A percentile compares a stretch with the other conserved stretches of the same genome.
phyloP scores from a whole-genome alignment of 2,888 invertebrate genomes.

The Apotomis turbidana region DNA sequence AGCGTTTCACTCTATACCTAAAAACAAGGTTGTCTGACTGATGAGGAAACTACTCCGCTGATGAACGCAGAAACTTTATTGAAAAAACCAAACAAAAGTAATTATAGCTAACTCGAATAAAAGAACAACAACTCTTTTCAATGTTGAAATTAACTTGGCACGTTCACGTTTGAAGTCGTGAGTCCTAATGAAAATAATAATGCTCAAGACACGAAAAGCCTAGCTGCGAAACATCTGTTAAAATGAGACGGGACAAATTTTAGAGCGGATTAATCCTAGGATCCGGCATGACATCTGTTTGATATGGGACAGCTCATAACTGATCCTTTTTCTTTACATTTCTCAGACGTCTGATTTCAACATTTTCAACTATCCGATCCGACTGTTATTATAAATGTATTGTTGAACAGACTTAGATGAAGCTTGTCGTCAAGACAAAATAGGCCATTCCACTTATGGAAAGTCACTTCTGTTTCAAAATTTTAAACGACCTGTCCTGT shows the following conservation, averaged over 20 bases:
- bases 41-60: neutral
- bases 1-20: neutral
- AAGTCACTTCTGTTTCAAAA: too few relatives aligned
- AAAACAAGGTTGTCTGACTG: neutral
- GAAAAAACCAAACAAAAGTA: neutral
- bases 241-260: conserved; percentile 11
- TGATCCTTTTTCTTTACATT: neutral
- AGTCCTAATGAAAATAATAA: conserved; percentile 12
- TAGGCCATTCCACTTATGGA: too few relatives aligned
- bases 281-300: conserved; percentile 14
- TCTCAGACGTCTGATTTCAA: neutral
- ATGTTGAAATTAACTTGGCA: neutral
- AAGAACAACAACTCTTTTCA: neutral
- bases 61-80: neutral
- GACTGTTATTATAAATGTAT: too few relatives aligned
- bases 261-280: conserved; percentile 23
- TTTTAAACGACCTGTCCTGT: too few relatives aligned
- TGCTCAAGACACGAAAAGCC: conserved; percentile 22
- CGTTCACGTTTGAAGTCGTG: too few relatives aligned
- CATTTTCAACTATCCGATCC: neutral
- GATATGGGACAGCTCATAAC: conserved; percentile 12
- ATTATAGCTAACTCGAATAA: neutral
- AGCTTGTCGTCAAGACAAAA: too few relatives aligned
- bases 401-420: too few relatives aligned
- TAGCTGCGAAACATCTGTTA: conserved; percentile 7